Conservation (phyloP, 1,140 invertebrate genomes). For the Achroia grisella region DNA sequence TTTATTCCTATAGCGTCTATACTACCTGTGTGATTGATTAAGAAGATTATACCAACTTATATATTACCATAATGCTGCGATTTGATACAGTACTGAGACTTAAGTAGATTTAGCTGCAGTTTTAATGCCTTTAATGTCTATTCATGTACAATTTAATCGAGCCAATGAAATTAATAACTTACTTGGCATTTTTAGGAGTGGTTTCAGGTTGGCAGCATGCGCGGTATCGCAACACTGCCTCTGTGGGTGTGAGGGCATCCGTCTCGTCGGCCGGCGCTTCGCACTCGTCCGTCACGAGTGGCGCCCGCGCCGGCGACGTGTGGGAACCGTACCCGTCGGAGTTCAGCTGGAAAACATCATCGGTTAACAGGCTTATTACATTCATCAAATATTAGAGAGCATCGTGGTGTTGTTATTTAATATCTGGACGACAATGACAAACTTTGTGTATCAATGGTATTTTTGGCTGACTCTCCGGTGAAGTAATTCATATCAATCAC, state of each 20-base stretch:
- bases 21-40: too few relatives aligned
- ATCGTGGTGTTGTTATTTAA: too few relatives aligned
- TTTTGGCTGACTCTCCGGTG: too few relatives aligned
- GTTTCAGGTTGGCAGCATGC: conserved; percentile 60
- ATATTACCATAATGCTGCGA: too few relatives aligned
- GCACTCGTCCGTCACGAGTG: conserved; percentile 61
- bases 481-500: too few relatives aligned
- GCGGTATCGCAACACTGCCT: conserved; percentile 48
- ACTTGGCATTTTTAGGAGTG: conserved; percentile 93
- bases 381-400: too few relatives aligned
- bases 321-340: conserved; percentile 85
- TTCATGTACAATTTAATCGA: background rate
- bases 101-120: too few relatives aligned
- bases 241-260: conserved; percentile 64
- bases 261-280: conserved; percentile 73
- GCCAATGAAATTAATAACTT: conserved; percentile 73
- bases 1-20: background rate
- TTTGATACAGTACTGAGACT: too few relatives aligned
- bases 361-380: background rate
- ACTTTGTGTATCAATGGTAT: too few relatives aligned
- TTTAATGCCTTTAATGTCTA: too few relatives aligned
- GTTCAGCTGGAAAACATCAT: conserved; percentile 57
- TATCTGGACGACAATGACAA: too few relatives aligned
- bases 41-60: background rate
- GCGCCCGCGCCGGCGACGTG: conserved; percentile 86